Evolutionary conservation across 2,113 vertebrate genomes (phyloP).

Genomic region (Entomyzon cyanotis): DNA sequence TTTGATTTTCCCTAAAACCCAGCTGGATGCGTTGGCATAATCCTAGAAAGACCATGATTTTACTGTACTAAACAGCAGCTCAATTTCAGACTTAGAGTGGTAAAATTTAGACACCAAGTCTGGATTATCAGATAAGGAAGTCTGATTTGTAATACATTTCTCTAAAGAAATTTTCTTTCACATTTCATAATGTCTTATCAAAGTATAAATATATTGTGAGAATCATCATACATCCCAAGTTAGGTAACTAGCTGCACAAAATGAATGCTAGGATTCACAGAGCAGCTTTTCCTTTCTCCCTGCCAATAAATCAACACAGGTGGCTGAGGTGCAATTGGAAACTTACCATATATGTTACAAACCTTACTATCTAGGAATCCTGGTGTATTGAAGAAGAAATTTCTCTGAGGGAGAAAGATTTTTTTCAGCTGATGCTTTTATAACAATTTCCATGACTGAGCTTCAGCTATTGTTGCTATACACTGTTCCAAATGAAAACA

Average conservation of each 20-base stretch:
- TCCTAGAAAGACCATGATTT: background rate
- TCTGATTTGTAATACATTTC: background rate
- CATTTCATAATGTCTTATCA: background rate
- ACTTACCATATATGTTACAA: background rate
- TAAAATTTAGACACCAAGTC: background rate
- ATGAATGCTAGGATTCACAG: background rate
- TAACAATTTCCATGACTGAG: background rate
- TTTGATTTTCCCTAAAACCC: background rate
- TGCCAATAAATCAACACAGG: background rate
- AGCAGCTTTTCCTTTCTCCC: background rate
- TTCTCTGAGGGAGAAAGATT: background rate
- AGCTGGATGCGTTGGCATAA: background rate
- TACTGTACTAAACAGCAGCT: background rate
- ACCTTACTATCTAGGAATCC: background rate
- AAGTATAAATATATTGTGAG: background rate
- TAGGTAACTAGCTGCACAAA: background rate
- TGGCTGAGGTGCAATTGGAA: background rate
- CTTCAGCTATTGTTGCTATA: background rate
- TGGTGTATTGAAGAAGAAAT: background rate
- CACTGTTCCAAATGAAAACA: background rate
- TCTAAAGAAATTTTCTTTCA: background rate
- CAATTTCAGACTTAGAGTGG: background rate
- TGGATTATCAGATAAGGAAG: background rate
- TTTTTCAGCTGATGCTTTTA: background rate
- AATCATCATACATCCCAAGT: background rate